phyloP scores from a whole-genome alignment of 1,140 invertebrate genomes.

The Euwallacea similis region DNA sequence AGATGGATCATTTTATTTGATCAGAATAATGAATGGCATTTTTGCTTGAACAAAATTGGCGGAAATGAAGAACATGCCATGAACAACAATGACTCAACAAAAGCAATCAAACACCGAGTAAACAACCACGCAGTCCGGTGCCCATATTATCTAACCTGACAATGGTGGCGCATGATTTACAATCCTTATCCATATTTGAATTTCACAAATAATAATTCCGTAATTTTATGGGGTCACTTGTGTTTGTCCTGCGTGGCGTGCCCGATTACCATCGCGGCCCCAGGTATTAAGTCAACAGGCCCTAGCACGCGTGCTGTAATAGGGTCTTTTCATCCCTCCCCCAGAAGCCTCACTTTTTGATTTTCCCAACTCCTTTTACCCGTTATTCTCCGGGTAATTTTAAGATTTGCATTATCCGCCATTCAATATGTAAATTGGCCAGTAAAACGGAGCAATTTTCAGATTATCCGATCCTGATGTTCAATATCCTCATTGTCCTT shows the following conservation, averaged over 20 bases:
- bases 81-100: too few relatives aligned
- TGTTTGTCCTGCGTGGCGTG: slow-evolving; percentile 16
- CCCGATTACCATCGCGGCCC: slow-evolving; percentile 9
- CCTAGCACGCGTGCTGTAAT: not conserved
- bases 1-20: too few relatives aligned
- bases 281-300: slow-evolving; percentile 17
- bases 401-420: slow-evolving; percentile 34
- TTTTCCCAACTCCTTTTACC: slow-evolving; percentile 1
- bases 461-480: slow-evolving; percentile 25
- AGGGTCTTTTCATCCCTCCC: not conserved
- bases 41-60: too few relatives aligned
- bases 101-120: too few relatives aligned
- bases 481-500: slow-evolving; percentile 34
- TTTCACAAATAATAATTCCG: not conserved
- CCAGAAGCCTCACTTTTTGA: not conserved
- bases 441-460: slow-evolving; percentile 30
- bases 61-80: too few relatives aligned
- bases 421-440: slow-evolving; percentile 29
- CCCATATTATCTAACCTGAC: too few relatives aligned
- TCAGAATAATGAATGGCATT: too few relatives aligned
- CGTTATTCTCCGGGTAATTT: slow-evolving; percentile 15
- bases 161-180: not conserved
- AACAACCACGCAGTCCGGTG: too few relatives aligned
- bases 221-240: slow-evolving; percentile 5
- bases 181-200: not conserved